Evolutionary conservation across 1,140 invertebrate genomes (phyloP).

Genomic region (Papilio helenus): DNA sequence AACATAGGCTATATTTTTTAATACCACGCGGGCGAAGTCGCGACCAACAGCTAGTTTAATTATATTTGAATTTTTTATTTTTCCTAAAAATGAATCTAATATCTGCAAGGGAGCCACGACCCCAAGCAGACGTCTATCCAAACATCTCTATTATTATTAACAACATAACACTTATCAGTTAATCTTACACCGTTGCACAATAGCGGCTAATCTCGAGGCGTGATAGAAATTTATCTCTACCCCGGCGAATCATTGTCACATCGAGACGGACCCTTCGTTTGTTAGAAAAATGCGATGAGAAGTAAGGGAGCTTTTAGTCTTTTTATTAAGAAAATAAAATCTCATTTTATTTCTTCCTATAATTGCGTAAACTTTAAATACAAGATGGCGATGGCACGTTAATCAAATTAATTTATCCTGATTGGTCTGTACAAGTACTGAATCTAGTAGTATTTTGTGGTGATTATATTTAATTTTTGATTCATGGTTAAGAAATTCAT

Average conservation of each 20-base stretch:
- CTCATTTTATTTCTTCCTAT: neutral
- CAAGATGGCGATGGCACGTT: no score
- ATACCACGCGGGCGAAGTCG: no score
- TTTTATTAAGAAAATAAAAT: slow-evolving; percentile 6
- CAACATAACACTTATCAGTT: slow-evolving; percentile 80
- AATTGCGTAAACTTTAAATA: neutral
- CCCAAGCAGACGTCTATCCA: slow-evolving; percentile 59
- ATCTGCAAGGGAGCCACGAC: slow-evolving; percentile 55
- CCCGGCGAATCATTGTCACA: slow-evolving; percentile 69
- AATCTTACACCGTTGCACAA: slow-evolving; percentile 79
- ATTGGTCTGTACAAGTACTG: neutral
- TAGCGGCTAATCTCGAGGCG: slow-evolving; percentile 76
- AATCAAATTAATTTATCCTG: neutral
- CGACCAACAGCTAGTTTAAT: no score
- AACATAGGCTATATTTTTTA: no score
- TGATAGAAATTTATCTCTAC: slow-evolving; percentile 80
- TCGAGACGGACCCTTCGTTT: slow-evolving; percentile 51
- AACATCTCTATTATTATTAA: slow-evolving; percentile 80
- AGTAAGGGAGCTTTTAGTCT: slow-evolving; percentile 16
- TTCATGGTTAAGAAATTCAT: slow-evolving; percentile 53
- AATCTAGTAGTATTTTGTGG: neutral
- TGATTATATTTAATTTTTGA: neutral
- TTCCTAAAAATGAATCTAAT: slow-evolving; percentile 60
- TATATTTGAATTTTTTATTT: no score
- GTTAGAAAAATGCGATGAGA: slow-evolving; percentile 49